These are phyloP conservation scores for Yasuhikotakia modesta DNA, from an alignment of 2,797 vertebrate species.

Conservation along the genomic window DNA sequence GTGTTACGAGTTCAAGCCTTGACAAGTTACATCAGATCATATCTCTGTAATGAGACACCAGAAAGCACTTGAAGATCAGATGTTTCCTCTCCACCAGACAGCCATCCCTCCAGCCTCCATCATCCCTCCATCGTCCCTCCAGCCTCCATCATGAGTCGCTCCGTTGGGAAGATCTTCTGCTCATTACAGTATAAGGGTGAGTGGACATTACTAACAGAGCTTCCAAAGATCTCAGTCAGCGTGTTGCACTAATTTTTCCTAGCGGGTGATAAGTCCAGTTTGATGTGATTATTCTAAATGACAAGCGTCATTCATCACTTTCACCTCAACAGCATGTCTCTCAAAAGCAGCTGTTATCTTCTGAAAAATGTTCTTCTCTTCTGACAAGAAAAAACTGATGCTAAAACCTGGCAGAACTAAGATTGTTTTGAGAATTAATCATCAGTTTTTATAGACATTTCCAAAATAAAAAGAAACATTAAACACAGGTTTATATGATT, in stretches of 20 bases:
- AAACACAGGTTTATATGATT: neutral
- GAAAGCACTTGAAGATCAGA: slow-evolving; percentile 62
- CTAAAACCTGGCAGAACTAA: neutral
- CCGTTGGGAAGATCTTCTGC: slow-evolving; percentile 63
- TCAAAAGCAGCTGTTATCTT: slow-evolving; percentile 24
- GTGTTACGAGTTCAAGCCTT: slow-evolving; percentile 57
- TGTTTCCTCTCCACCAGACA: slow-evolving; percentile 64
- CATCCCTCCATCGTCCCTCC: too few relatives aligned
- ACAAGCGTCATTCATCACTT: slow-evolving; percentile 46
- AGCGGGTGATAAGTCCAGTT: slow-evolving; percentile 45
- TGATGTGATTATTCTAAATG: slow-evolving; percentile 42
- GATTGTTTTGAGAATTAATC: neutral
- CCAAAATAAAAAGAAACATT: slow-evolving; percentile 4
- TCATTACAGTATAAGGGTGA: slow-evolving; percentile 65
- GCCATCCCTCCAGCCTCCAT: slow-evolving; percentile 64
- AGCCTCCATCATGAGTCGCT: slow-evolving; percentile 60
- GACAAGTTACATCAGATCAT: slow-evolving; percentile 70
- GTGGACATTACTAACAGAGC: slow-evolving; percentile 55
- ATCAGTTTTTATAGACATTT: slow-evolving; percentile 16
- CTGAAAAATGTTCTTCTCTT: slow-evolving; percentile 8
- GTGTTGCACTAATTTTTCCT: slow-evolving; percentile 49
- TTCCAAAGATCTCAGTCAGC: slow-evolving; percentile 22
- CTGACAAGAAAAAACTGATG: neutral
- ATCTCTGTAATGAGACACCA: slow-evolving; percentile 62
- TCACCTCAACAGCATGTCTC: slow-evolving; percentile 7